Evolutionary conservation across 2,113 vertebrate genomes (phyloP), one percentile per base, ranked within the genome.

Genomic region (Neotragus pygmaeus): DNA sequence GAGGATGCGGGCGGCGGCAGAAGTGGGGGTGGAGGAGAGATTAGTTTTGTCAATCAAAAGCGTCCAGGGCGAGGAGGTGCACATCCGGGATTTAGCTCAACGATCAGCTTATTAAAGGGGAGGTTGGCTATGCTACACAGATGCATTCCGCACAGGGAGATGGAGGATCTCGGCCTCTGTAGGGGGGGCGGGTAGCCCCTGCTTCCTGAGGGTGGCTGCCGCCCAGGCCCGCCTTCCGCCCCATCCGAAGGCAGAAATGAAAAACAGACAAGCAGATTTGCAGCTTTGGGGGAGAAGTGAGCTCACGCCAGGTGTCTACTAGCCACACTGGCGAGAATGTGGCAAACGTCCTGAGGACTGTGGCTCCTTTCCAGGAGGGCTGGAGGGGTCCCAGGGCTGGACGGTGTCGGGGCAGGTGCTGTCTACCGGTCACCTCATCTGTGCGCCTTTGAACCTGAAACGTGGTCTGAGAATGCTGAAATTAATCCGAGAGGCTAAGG

Each of bases 31-130:
- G 64, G 97, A 78, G 78, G 92, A 95, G 88, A 97, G 98, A 98
- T 98, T 97, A 98, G 97, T 96, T 98, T 97, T 98, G 97, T 98
- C 98, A 98, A 98, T 98, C 98, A 97, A 92, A 97, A 91, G 93
- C 87, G 0, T 94, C 96, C 78, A 36, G 94, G 91, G 90, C 4
- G 4, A 95, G 64, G 83, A 16, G 9, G 58, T 45, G 60, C 81
- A 53, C 21, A 0, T 25, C 6, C 1, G 43, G 97, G 97, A 96
- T 96, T 97, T 84, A 91, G 95, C 81, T 90, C 85, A 36, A 45
- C 57, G 25, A 91, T 86, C 97, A 27, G 97, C 85, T 97, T 97
- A 96, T 97, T 97, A 97, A 96, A 97, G 43, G 70, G 60, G 92
- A 95, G 93, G 86, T 90, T 86, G 88, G 70, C 5, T 47, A 21